phyloP scores from a whole-genome alignment of 2,113 vertebrate genomes.

The Chaetodon auriga region DNA sequence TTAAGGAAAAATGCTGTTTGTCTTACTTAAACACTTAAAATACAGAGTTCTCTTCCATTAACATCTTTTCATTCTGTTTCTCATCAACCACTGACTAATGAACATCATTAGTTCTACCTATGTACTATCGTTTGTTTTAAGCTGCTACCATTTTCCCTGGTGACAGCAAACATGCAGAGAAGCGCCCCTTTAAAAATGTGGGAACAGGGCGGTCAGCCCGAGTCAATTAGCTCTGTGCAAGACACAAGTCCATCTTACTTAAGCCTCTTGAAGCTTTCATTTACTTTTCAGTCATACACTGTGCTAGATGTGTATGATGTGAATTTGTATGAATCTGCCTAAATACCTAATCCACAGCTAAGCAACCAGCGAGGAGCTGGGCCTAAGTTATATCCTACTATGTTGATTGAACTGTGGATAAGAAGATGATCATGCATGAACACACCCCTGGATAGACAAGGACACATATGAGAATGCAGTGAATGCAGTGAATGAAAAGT shows the following conservation, averaged over 20 bases:
- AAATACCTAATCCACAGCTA: conserved; percentile 34
- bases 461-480: conserved; percentile 4
- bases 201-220: neutral
- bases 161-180: neutral
- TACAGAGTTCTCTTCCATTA: rapidly evolving
- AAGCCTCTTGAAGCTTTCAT: neutral
- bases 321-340: conserved; percentile 34
- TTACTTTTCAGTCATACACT: neutral
- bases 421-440: conserved; percentile 33
- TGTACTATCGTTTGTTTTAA: neutral
- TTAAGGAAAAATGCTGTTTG: neutral
- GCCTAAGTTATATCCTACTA: conserved; percentile 27
- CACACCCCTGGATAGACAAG: conserved; percentile 9
- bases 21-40: neutral
- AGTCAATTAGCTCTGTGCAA: neutral
- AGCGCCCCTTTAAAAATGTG: neutral
- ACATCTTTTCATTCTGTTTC: neutral
- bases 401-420: conserved; percentile 35
- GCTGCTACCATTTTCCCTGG: neutral
- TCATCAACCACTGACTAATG: neutral
- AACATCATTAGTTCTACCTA: neutral
- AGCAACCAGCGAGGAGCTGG: conserved; percentile 8
- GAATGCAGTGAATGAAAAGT: conserved; percentile 16
- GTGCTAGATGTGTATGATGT: conserved; percentile 1
- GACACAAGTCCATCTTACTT: neutral